These are phyloP conservation scores for Eulemur coronatus DNA, from an alignment of 2,797 vertebrate species.

Conservation along the genomic window DNA sequence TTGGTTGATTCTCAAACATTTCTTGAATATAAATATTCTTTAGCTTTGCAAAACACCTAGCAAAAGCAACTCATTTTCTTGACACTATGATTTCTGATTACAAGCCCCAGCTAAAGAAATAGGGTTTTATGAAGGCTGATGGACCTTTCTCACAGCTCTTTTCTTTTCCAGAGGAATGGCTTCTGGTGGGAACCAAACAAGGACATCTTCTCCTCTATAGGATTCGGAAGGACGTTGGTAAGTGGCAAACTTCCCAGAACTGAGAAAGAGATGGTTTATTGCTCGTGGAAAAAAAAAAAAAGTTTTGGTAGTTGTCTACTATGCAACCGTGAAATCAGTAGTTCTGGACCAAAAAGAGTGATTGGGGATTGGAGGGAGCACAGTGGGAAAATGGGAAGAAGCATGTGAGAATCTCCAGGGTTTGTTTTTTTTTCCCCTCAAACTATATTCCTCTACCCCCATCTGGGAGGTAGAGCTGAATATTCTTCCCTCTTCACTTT, in stretches of 20 bases:
- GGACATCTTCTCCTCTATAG: conserved; percentile 97
- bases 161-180: conserved; percentile 93
- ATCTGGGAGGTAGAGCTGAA: neutral
- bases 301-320: neutral
- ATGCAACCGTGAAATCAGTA: neutral
- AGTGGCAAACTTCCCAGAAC: conserved; percentile 55
- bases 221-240: conserved; percentile 95
- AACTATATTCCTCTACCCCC: neutral
- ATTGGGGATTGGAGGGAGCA: neutral
- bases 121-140: neutral
- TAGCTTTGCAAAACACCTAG: neutral
- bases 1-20: conserved; percentile 2
- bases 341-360: neutral
- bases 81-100: neutral
- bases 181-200: conserved; percentile 98
- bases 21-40: conserved; percentile 21
- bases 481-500: neutral
- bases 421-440: neutral
- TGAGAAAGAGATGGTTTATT: neutral
- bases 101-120: neutral
- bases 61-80: conserved; percentile 1
- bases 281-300: neutral
- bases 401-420: neutral
- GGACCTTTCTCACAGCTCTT: conserved; percentile 17
- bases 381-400: neutral